A percentile compares a stretch with the other conserved stretches of the same genome.
These are phyloP conservation scores for Eurystomus gularis DNA, from an alignment of 2,113 vertebrate species.

Conservation along the genomic window DNA sequence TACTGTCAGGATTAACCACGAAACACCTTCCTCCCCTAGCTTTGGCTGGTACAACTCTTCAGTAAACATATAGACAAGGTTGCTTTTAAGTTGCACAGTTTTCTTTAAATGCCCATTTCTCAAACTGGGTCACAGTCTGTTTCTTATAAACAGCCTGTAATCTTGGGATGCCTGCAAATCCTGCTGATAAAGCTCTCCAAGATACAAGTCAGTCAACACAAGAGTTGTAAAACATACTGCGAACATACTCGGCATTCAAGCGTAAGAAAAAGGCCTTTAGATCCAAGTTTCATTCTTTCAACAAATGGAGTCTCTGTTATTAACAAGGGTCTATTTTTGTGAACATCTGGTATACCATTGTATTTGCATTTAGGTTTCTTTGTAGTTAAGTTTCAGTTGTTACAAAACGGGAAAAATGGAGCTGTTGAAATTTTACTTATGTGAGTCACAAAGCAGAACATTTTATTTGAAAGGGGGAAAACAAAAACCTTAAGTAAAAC, in stretches of 20 bases:
- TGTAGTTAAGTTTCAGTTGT: not conserved
- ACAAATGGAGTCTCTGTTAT: not conserved
- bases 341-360: not conserved
- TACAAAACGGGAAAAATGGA: not conserved
- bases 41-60: not conserved
- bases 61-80: not conserved
- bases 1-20: not conserved
- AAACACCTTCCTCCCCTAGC: not conserved
- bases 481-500: not conserved
- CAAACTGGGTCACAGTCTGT: not conserved
- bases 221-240: not conserved
- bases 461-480: not conserved
- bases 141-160: not conserved
- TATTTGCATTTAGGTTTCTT: not conserved
- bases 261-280: not conserved
- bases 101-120: not conserved
- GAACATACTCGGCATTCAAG: not conserved
- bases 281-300: conserved; percentile 3
- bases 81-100: not conserved
- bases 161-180: not conserved
- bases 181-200: not conserved
- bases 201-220: not conserved
- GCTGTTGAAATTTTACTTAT: not conserved
- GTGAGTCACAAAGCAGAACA: not conserved
- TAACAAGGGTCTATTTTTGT: not conserved